Base-by-base conservation (phyloP, 2,113 vertebrate genomes). In the Pygoscelis adeliae region DNA sequence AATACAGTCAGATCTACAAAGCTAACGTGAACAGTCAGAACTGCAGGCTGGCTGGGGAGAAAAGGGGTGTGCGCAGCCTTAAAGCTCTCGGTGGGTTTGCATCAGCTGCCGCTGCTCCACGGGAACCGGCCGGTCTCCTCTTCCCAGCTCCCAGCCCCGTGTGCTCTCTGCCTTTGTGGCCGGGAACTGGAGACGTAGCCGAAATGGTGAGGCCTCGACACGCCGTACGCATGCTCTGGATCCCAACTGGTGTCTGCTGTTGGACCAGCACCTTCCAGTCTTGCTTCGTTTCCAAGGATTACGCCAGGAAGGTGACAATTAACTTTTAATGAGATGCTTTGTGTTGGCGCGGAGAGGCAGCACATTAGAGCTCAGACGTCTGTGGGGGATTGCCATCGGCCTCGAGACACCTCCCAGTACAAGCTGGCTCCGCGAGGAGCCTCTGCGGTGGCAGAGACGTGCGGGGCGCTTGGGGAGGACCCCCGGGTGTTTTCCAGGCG, bases 211-310 rank as follows among this genome's bases (percentile, higher is more conserved):
- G 34, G 15, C 32, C 53, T 53, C 0, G 3, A 32, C 30, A 16
- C 1, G 5, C 36, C 1, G 3, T 29, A 7, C 1, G 1, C 5
- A 0, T 5, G 13, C 53, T n/a, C 52, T 21, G 36, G 23, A 62
- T 74, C 36, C 66, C 49, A 16, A 6, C 29, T 2, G 30, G 59
- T 61, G 27, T 15, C 47, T 47, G 53, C 40, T n/a, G 69, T n/a
- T 3, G 0, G 30, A 78, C 36, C 50, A 32, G 65, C 53, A n/a
- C 52, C 79, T 81, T 62, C 59, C 58, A 84, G 47, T 34, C 78
- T 52, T 13, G 13, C 65, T 42, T 21, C 3, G 0, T 56, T 72
- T 18, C 49, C 18, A 8, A 29, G 78, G 36, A 13, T 50, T 19
- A 5, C 5, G 0, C 59, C 29, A 6, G 26, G 63, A 62, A 72